Percentiles rank a stretch among this genome's conserved stretches.
Evolutionary conservation across 2,888 invertebrate species (phyloP).

Genomic region (Torymus auratus): DNA sequence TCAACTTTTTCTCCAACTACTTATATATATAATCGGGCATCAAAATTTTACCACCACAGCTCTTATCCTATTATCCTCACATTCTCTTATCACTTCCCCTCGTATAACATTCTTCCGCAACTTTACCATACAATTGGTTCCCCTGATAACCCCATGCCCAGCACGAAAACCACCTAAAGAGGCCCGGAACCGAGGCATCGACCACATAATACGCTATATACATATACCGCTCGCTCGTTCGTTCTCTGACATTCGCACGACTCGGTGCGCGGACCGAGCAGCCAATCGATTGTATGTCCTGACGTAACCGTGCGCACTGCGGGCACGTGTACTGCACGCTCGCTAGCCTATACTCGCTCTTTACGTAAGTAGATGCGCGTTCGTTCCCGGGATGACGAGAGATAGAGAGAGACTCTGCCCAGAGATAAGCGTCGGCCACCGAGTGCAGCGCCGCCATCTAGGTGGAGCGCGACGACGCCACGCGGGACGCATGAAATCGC

Average conservation of each 20-base stretch:
- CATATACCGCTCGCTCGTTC: not conserved
- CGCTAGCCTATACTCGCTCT: not conserved
- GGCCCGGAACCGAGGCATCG: too few species aligned
- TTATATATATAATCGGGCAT: too few species aligned
- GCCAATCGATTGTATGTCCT: conserved; percentile 37
- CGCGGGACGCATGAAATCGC: not conserved
- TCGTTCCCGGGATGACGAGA: not conserved
- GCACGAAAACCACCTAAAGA: too few species aligned
- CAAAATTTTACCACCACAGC: too few species aligned
- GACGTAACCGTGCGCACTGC: conserved; percentile 26
- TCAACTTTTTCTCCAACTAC: too few species aligned
- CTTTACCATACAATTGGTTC: too few species aligned
- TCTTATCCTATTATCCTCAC: too few species aligned
- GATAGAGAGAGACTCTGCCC: not conserved
- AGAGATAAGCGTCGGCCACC: not conserved
- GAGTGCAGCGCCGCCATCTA: conserved; percentile 16
- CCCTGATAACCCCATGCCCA: too few species aligned
- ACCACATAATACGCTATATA: not conserved
- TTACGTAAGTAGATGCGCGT: conserved; percentile 43
- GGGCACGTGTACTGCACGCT: conserved; percentile 20
- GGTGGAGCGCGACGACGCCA: not conserved
- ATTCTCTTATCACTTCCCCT: too few species aligned
- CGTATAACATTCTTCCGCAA: too few species aligned
- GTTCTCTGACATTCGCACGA: conserved; percentile 21
- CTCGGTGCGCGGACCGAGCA: not conserved